Conservation (phyloP, 2,113 vertebrate genomes). For the Todiramphus saurophagus region DNA sequence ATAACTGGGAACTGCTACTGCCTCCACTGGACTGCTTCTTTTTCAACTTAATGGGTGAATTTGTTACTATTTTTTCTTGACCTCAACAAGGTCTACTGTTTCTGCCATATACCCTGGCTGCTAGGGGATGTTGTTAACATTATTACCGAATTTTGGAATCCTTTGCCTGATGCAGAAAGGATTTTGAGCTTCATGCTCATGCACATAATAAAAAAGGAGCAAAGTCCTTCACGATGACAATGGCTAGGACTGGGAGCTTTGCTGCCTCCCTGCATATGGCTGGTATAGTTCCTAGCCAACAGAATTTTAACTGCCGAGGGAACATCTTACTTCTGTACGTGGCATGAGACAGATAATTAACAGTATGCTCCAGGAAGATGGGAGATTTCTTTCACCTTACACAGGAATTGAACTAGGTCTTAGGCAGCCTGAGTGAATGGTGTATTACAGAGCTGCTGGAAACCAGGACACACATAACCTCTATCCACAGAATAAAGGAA, state of each 20-base stretch:
- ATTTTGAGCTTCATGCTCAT: background rate
- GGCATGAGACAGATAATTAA: background rate
- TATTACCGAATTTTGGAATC: background rate
- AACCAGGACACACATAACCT: background rate
- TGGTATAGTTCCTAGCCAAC: background rate
- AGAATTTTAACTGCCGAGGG: background rate
- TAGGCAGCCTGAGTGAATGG: background rate
- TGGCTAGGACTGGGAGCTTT: background rate
- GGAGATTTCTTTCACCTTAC: fast-evolving
- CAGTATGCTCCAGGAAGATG: background rate
- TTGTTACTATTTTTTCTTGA: background rate
- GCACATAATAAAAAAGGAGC: background rate
- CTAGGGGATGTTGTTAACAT: background rate
- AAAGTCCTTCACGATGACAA: background rate
- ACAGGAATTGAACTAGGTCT: background rate
- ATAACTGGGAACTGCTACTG: background rate
- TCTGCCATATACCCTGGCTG: background rate
- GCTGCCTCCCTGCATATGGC: fast-evolving
- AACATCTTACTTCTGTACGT: background rate
- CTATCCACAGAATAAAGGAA: background rate
- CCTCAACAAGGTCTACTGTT: background rate
- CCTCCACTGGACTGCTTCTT: background rate
- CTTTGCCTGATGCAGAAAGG: background rate
- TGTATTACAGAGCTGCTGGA: background rate
- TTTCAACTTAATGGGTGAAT: background rate